These are phyloP conservation scores for Xiphorhynchus elegans DNA, from an alignment of 2,113 vertebrate species.

Conservation along the genomic window DNA sequence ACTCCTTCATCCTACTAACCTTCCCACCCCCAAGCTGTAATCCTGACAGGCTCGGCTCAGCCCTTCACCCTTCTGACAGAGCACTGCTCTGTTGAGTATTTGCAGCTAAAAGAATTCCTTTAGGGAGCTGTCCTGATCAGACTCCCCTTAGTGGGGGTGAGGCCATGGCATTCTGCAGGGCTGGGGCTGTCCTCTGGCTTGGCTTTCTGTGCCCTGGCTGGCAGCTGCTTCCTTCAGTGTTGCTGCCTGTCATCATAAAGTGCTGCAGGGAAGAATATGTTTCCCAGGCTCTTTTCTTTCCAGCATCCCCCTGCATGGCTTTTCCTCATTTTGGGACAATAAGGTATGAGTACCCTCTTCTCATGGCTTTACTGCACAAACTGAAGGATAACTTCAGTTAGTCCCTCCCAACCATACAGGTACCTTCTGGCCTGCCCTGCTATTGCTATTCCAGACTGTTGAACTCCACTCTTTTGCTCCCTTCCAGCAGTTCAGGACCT, in stretches of 20 bases:
- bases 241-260: not conserved
- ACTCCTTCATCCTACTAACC: slow-evolving; percentile 37
- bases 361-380: not conserved
- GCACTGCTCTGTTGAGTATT: not conserved
- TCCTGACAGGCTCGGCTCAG: not conserved
- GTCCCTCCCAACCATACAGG: not conserved
- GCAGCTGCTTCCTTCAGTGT: not conserved
- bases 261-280: not conserved
- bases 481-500: not conserved
- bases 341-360: not conserved
- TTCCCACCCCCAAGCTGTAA: not conserved
- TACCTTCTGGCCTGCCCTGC: not conserved
- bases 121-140: not conserved
- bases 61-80: not conserved
- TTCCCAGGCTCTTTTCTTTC: not conserved
- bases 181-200: not conserved
- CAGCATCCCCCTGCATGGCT: not conserved
- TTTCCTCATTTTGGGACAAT: not conserved
- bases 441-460: not conserved
- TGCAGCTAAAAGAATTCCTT: not conserved
- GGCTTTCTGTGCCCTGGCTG: not conserved
- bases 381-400: not conserved
- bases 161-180: not conserved
- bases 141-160: not conserved
- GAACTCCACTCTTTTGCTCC: not conserved